Conservation (phyloP, 2,113 vertebrate species). For the Tricholaema leucomelas region DNA sequence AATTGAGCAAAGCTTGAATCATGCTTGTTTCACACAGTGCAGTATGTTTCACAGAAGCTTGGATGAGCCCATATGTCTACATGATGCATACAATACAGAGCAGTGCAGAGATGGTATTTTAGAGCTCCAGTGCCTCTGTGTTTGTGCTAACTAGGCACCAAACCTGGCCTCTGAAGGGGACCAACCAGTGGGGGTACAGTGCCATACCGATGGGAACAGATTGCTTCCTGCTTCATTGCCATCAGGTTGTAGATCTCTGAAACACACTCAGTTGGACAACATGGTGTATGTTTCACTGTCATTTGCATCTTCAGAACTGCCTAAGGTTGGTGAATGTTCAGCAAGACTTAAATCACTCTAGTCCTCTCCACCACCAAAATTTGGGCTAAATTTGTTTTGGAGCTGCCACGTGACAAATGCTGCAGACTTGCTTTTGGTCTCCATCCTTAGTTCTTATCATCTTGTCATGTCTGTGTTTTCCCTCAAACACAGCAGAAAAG, state of each 20-base stretch:
- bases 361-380: not conserved
- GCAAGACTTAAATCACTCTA: not conserved
- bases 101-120: not conserved
- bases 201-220: not conserved
- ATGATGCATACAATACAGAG: not conserved
- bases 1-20: not conserved
- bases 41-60: not conserved
- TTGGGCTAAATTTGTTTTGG: not conserved
- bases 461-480: not conserved
- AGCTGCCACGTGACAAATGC: not conserved
- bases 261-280: not conserved
- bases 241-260: not conserved
- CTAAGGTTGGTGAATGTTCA: not conserved
- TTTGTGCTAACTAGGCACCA: not conserved
- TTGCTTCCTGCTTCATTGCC: not conserved
- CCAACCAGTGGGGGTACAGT: accelerated
- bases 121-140: not conserved
- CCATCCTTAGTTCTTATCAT: not conserved
- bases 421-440: not conserved
- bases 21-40: accelerated
- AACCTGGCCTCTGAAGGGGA: not conserved
- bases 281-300: not conserved
- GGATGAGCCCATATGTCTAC: accelerated
- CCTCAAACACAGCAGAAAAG: not conserved
- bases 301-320: not conserved